Conservation (phyloP, 2,113 vertebrate genomes). For the Pitta sordida region DNA sequence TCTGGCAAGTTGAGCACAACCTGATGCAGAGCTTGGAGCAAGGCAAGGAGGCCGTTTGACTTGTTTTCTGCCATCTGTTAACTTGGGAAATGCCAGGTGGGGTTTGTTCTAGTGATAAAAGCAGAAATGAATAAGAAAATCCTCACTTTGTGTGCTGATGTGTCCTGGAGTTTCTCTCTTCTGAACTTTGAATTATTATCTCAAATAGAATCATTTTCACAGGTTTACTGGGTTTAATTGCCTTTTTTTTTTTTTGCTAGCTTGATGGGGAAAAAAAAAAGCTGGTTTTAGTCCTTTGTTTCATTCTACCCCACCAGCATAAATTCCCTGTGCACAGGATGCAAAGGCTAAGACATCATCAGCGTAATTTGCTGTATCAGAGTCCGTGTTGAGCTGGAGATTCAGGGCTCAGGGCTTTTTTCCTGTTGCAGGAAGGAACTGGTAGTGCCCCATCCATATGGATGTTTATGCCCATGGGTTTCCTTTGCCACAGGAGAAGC, state of each 20-base stretch:
- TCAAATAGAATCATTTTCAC: no score
- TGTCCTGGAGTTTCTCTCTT: not conserved
- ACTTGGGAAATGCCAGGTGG: not conserved
- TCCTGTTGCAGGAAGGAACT: not conserved
- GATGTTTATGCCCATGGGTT: not conserved
- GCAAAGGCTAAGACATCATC: not conserved
- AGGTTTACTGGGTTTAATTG: not conserved
- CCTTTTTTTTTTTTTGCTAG: not conserved
- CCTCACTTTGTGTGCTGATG: rapidly evolving
- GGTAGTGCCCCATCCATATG: rapidly evolving
- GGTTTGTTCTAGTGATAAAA: not conserved
- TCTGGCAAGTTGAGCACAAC: not conserved
- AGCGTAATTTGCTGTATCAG: not conserved
- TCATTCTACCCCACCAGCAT: not conserved
- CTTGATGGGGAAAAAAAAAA: not conserved
- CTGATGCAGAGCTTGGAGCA: not conserved
- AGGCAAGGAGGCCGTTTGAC: not conserved
- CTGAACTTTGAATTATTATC: not conserved
- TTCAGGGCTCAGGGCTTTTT: no score
- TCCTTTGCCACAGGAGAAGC: not conserved
- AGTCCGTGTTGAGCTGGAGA: not conserved
- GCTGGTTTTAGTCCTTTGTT: not conserved
- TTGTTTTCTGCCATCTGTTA: not conserved
- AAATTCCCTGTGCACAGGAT: not conserved
- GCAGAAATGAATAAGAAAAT: not conserved